Percentiles rank a stretch among this genome's conserved stretches.
phyloP scores from a whole-genome alignment of 2,888 invertebrate species.

The Pinctada fucata region DNA sequence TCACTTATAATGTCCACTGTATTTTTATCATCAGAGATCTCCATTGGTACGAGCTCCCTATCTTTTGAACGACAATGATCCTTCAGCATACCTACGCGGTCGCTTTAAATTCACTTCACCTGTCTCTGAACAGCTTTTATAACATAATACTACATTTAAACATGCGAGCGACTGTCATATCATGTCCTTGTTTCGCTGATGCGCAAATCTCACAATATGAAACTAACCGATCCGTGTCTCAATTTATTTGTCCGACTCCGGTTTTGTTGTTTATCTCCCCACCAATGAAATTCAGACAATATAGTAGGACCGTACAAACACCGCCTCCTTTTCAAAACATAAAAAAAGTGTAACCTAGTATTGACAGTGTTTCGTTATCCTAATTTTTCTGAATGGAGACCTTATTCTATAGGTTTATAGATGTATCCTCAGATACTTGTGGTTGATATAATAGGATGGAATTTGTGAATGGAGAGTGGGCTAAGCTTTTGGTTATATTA shows the following conservation, averaged over 20 bases:
- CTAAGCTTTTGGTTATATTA: no score
- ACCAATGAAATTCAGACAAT: constrained; percentile 25
- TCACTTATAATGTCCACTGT: background rate
- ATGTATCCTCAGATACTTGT: background rate
- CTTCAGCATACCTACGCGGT: constrained; percentile 25
- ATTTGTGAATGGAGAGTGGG: background rate
- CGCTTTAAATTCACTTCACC: constrained; percentile 32
- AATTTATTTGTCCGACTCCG: constrained; percentile 13
- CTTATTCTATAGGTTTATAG: background rate
- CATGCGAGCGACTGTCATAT: constrained; percentile 22
- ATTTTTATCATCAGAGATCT: background rate
- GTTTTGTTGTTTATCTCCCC: constrained; percentile 5
- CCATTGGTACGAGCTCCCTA: no score
- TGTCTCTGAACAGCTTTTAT: constrained; percentile 18
- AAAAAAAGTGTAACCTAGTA: background rate
- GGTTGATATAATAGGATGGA: background rate
- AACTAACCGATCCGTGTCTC: constrained; percentile 21
- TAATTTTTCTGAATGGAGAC: background rate
- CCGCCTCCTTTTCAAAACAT: constrained; percentile 15
- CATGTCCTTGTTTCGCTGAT: constrained; percentile 14
- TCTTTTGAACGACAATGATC: background rate
- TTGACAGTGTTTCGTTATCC: background rate
- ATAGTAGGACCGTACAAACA: constrained; percentile 8
- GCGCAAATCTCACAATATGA: constrained; percentile 18
- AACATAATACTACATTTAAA: constrained; percentile 32